These are phyloP conservation scores for Zaprionus lineosus DNA, from an alignment of 2,888 invertebrate species.

Conservation along the genomic window DNA sequence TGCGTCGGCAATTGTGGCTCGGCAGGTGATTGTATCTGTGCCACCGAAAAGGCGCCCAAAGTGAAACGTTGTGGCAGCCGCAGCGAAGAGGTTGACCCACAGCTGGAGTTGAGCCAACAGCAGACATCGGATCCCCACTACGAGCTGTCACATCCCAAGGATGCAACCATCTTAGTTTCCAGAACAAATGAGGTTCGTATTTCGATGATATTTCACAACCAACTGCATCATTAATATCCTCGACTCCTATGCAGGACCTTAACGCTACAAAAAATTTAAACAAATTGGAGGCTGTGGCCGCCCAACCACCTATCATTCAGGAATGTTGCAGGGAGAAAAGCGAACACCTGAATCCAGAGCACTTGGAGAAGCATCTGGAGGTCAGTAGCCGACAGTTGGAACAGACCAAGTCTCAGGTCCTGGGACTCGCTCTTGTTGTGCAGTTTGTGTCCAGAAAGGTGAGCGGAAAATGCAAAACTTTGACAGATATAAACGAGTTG, in stretches of 20 bases:
- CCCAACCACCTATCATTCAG: slow-evolving; percentile 40
- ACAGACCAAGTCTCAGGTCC: slow-evolving; percentile 86
- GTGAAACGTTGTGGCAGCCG: slow-evolving; percentile 47
- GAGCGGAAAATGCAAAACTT: slow-evolving; percentile 75
- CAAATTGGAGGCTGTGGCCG: too few species aligned
- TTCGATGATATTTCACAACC: too few species aligned
- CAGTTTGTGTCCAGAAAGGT: slow-evolving; percentile 92
- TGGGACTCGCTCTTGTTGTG: slow-evolving; percentile 92
- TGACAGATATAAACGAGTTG: slow-evolving; percentile 5
- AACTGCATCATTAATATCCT: too few species aligned
- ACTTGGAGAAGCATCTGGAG: slow-evolving; percentile 57
- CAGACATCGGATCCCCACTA: too few species aligned
- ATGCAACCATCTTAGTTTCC: slow-evolving; percentile 3
- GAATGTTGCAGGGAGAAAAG: slow-evolving; percentile 49
- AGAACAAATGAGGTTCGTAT: slow-evolving; percentile 52
- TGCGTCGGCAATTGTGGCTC: slow-evolving; percentile 47
- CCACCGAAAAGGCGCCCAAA: slow-evolving; percentile 51
- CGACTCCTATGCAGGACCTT: too few species aligned
- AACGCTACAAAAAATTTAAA: too few species aligned
- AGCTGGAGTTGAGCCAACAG: slow-evolving; percentile 16
- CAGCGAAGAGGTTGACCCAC: slow-evolving; percentile 7
- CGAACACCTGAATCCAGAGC: slow-evolving; percentile 64
- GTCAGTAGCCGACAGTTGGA: slow-evolving; percentile 24
- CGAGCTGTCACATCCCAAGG: not conserved
- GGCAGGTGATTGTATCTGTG: slow-evolving; percentile 36